phyloP scores from a whole-genome alignment of 2,888 invertebrate genomes.

The Venustoraphidia nigricollis region DNA sequence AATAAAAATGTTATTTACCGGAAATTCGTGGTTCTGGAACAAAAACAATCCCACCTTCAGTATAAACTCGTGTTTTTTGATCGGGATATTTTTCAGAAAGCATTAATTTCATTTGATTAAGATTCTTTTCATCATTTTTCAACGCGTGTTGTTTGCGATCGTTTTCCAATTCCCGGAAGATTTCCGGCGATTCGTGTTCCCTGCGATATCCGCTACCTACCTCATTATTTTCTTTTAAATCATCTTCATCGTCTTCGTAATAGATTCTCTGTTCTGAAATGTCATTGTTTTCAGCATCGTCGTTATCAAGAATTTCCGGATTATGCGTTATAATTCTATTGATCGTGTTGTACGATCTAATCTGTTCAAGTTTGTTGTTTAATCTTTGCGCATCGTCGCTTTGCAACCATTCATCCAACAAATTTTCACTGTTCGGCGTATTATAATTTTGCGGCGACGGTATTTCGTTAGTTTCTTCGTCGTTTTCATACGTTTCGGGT shows the following conservation, averaged over 20 bases:
- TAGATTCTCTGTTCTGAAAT: conserved; percentile 40
- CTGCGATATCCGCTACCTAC: conserved; percentile 1
- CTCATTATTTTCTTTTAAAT: conserved; percentile 12
- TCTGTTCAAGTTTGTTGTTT: neutral
- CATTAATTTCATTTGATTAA: too few species aligned
- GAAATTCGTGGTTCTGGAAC: conserved; percentile 23
- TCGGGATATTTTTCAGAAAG: neutral
- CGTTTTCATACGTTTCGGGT: neutral
- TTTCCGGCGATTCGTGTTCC: neutral
- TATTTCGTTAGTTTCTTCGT: neutral
- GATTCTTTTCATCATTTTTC: conserved; percentile 1
- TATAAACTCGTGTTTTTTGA: conserved; percentile 30
- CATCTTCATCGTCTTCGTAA: conserved; percentile 35
- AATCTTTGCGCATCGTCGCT: neutral
- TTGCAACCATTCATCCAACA: neutral
- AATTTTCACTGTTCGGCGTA: neutral
- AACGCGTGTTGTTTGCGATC: conserved; percentile 10
- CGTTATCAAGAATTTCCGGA: conserved; percentile 10
- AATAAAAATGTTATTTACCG: conserved; percentile 8
- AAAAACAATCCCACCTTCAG: conserved; percentile 44
- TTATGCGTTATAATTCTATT: neutral
- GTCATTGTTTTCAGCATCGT: conserved; percentile 18
- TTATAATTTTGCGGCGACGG: neutral
- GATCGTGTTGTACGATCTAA: neutral
- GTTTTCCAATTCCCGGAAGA: conserved; percentile 11